Conservation (phyloP, 2,797 vertebrate species). For the Lophotriccus pileatus region DNA sequence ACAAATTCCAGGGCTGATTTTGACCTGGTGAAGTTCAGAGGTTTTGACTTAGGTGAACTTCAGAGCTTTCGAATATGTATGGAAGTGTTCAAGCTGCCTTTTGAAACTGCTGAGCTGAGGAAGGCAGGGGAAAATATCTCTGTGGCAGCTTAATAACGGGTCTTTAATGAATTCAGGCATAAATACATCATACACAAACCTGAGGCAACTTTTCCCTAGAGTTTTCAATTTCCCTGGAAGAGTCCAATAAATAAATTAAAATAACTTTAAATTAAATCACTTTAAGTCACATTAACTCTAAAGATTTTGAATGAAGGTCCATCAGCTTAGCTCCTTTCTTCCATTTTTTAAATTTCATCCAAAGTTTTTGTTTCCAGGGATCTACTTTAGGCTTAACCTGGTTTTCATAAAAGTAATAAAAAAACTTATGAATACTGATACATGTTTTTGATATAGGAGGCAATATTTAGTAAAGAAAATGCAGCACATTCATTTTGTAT, state of each 20-base stretch:
- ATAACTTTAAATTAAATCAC: neutral
- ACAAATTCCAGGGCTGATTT: neutral
- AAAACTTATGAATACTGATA: neutral
- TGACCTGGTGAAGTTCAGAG: neutral
- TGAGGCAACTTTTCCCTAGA: neutral
- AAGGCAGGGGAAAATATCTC: neutral
- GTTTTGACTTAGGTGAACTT: neutral
- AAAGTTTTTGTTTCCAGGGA: slow-evolving; percentile 80
- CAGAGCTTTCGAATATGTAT: slow-evolving; percentile 4
- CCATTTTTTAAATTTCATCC: slow-evolving; percentile 73
- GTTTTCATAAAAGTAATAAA: neutral
- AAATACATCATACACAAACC: neutral
- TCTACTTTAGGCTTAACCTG: slow-evolving; percentile 80
- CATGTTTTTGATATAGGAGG: neutral
- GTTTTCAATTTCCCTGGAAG: neutral
- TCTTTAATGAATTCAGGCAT: neutral
- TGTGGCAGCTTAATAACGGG: neutral
- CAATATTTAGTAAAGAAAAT: neutral
- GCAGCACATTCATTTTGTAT: neutral
- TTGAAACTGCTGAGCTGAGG: neutral
- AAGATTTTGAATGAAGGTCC: slow-evolving; percentile 70
- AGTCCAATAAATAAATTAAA: neutral
- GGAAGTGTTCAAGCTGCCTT: neutral
- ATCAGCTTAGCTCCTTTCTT: slow-evolving; percentile 73
- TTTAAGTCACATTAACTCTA: slow-evolving; percentile 69